phyloP scores from a whole-genome alignment of 2,113 vertebrate species.

The Hypocryptadius cinnamomeus region DNA sequence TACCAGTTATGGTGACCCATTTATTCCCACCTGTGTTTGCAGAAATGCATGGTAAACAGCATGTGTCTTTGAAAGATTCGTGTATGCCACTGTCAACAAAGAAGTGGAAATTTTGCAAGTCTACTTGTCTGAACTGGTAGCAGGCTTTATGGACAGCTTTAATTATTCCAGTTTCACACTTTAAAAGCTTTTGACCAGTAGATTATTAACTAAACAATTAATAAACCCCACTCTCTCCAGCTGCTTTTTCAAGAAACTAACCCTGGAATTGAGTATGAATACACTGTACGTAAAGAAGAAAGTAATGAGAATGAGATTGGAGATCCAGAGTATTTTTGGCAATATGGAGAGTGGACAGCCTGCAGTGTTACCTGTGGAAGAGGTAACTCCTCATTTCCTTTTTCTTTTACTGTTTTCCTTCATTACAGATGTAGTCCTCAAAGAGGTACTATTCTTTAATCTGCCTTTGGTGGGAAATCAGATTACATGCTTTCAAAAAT shows the following conservation, averaged over 20 bases:
- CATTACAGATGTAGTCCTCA: not conserved
- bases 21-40: not conserved
- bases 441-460: not conserved
- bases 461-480: not conserved
- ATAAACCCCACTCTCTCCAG: constrained; percentile 53
- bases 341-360: constrained; percentile 85
- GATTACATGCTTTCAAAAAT: not conserved
- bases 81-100: accelerated
- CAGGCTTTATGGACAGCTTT: not conserved
- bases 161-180: not conserved
- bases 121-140: not conserved
- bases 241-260: constrained; percentile 93
- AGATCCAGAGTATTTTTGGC: constrained; percentile 83
- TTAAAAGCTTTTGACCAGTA: not conserved
- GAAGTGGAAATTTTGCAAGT: not conserved
- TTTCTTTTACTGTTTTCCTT: not conserved
- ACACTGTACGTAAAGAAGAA: constrained; percentile 80
- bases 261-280: constrained; percentile 88
- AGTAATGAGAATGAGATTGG: constrained; percentile 77
- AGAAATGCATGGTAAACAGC: not conserved
- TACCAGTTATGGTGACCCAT: not conserved
- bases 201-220: not conserved
- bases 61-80: not conserved
- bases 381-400: constrained; percentile 65
- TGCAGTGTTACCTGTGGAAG: constrained; percentile 91